Evolutionary conservation across 1,140 invertebrate species (phyloP), one percentile per base, ranked within the genome.

Genomic region (Microplitis mediator): DNA sequence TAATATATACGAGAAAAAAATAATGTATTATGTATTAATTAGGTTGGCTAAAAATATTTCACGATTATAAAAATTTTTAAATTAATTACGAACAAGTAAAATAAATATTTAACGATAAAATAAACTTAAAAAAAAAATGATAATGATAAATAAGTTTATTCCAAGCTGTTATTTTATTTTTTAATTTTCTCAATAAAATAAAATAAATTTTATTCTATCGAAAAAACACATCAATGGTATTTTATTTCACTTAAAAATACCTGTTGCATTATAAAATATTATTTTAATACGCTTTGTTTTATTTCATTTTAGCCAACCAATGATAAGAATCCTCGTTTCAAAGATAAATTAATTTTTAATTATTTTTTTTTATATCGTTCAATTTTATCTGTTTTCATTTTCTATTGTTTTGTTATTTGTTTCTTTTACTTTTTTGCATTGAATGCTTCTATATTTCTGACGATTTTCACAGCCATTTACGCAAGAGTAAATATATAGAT

Each of bases 181-280:
- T 39, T 62, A 70, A 50, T 62, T 60, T 60, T 60, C 35, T 39
- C 14, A 3, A 36, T 71, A 64, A 36, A 71, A 71, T 71, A 65
- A 64, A 71, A 51, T 65, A 65, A 71, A 65, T 71, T 71, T 71
- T 71, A 71, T 71, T 71, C 69, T 65, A 64, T 36, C 16, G 62
- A 64, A 64, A 23, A 63, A 50, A 71, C 35, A 45, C 60, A 4
- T 31, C 58, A 64, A 14, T 61, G 32, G 51, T 71, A 64, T 54
- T 71, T 63, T 39, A 71, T 71, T 71, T 36, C 23, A 23, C 45
- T 14, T 45, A 3, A 34, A 56, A 31, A 4, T 51, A 51, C 64
- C 64, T 66, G 23, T 23, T 23, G 23, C 23, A 23, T 23, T 23
- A 23, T 23, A 23, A 23, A 23, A 23, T 23, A 23, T 45, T 11